Base-by-base conservation (phyloP, 2,797 vertebrate genomes). In the Mus caroli region DNA sequence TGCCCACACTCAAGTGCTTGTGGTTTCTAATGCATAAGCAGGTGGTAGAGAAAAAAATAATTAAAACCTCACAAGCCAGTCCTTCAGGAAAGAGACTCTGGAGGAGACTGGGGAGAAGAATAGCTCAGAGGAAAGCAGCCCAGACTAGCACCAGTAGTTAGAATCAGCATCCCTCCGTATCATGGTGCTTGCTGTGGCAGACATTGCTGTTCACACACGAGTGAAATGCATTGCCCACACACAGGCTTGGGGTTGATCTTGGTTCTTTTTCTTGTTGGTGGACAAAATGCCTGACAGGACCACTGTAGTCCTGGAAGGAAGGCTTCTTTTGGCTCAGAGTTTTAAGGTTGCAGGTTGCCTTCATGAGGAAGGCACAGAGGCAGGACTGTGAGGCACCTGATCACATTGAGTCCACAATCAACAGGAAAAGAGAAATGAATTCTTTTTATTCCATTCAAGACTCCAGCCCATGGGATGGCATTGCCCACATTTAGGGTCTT, bases 51-150 rank as follows among this genome's bases (percentile, higher is more conserved):
- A 31, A 19, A 88, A 88, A 76, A 26, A 13, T 26, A 71, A 40
- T n/a, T 64, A 67, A 37, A 71, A n/a, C 7, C 37, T 79, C 54
- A 56, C 1, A 60, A 15, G 7, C 19, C 37, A 60, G 37, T 26
- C 26, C 20, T 34, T 11, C 2, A 8, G 7, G 37, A 71, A 12
- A 69, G 28, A 40, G 6, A 31, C 0, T 31, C 31, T 4, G 28
- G 10, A 12, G 0, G 20, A 52, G 26, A 17, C 43, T 40, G 22
- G 3, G 52, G 52, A 5, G 11, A 77, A 17, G 1, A 2, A 1
- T 0, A 7, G 31, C 4, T 37, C 13, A 15, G 54, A 75, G 10
- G 7, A 6, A 69, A 77, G 34, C 19, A 40, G n/a, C 34, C 3
- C 13, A 0, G 22, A n/a, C 6, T 34, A 11, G 43, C 26, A 26